Conservation (phyloP, 2,888 invertebrate genomes). For the Lasioglossum morio region DNA sequence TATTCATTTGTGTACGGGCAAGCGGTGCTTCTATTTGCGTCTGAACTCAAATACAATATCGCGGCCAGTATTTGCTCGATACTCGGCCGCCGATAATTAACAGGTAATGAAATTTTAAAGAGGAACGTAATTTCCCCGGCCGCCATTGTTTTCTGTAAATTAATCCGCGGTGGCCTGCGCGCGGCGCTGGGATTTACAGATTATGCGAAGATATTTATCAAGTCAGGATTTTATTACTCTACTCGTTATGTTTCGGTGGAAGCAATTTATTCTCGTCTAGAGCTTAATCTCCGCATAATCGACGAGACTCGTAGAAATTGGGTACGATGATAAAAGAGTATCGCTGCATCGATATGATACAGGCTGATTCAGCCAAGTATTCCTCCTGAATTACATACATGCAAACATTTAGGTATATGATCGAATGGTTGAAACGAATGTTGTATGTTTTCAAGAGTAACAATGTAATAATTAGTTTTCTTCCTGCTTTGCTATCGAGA, state of each 20-base stretch:
- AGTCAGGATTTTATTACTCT: constrained; percentile 1
- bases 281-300: background rate
- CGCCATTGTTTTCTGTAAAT: constrained; percentile 25
- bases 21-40: background rate
- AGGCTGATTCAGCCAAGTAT: background rate
- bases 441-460: background rate
- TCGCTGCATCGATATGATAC: background rate
- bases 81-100: constrained; percentile 20
- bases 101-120: constrained; percentile 29
- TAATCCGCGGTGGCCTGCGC: constrained; percentile 1
- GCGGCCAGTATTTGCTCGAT: constrained; percentile 7
- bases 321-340: background rate
- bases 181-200: constrained; percentile 13
- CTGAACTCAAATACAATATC: constrained; percentile 27
- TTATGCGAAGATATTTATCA: constrained; percentile 1
- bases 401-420: background rate
- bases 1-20: background rate
- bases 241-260: constrained; percentile 15
- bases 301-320: background rate
- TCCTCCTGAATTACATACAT: background rate
- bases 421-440: background rate
- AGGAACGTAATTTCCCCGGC: constrained; percentile 8
- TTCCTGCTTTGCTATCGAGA: background rate
- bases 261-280: constrained; percentile 14
- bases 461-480: background rate